These are phyloP conservation scores for Hypothenemus hampei DNA, from an alignment of 1,140 invertebrate species.

Conservation along the genomic window DNA sequence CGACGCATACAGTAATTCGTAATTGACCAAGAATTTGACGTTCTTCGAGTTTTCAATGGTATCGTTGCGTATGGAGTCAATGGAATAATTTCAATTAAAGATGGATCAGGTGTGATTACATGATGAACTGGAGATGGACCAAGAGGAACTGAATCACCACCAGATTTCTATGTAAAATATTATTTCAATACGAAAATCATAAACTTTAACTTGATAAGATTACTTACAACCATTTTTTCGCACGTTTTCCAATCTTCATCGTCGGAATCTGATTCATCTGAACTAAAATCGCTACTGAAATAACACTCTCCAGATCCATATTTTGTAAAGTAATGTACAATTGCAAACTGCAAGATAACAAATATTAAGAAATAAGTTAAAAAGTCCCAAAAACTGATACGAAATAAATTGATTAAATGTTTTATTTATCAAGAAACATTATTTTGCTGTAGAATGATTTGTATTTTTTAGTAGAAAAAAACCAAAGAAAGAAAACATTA, in stretches of 20 bases:
- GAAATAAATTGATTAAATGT: too few species aligned
- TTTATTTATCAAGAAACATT: too few species aligned
- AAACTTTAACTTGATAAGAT: conserved; percentile 3
- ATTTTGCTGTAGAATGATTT: too few species aligned
- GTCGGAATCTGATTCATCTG: conserved; percentile 53
- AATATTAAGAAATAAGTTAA: too few species aligned
- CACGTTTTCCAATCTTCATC: conserved; percentile 47
- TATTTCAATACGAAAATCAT: conserved; percentile 8
- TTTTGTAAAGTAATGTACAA: conserved; percentile 88
- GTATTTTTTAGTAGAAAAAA: too few species aligned
- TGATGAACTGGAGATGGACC: conserved; percentile 30
- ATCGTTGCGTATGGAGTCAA: conserved; percentile 46
- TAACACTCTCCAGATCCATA: conserved; percentile 83
- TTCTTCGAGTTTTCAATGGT: conserved; percentile 34
- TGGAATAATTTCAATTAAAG: conserved; percentile 50
- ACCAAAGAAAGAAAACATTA: too few species aligned
- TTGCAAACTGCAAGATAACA: conserved; percentile 61
- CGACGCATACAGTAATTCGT: conserved; percentile 29
- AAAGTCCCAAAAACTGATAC: too few species aligned
- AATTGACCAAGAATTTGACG: conserved; percentile 33
- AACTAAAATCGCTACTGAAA: conserved; percentile 61
- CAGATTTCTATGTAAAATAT: not conserved
- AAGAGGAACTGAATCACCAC: conserved; percentile 11
- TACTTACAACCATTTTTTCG: conserved; percentile 25
- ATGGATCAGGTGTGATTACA: conserved; percentile 33